Evolutionary conservation across 2,888 invertebrate species (phyloP), one percentile per base, ranked within the genome.

Genomic region (Spisula subtruncata): DNA sequence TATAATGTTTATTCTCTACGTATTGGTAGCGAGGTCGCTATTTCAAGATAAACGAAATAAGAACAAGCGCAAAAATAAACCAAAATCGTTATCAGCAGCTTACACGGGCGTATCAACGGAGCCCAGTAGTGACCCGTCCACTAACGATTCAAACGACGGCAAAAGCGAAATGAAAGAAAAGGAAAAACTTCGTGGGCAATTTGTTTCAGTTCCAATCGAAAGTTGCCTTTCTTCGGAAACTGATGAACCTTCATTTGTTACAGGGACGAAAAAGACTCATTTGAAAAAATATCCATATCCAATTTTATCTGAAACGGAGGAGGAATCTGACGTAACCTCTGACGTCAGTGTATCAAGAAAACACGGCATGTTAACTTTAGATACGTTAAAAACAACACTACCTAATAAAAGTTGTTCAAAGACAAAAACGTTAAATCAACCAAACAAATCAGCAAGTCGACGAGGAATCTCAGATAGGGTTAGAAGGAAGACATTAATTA

Each of bases 401-500:
- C 75, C 8, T 35, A 32, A 32, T 75, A n/a, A 60, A 6, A 51
- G 1, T n/a, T n/a, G n/a, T 51, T 41, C 81, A 1, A 81, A 81
- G 48, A 8, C 80, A n/a, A 29, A 41, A 25, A 35, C 60, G 35
- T 5, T 35, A 20, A 12, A 41, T 1, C 41, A 75, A 14, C 60
- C 35, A 18, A 25, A 48, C 48, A 66, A 25, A 25, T 14, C 5
- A 25, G 14, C 35, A 2, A 75, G 75, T 18, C 32, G 35, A 35
- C 32, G 32, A 35, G 35, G 75, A 2, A 54, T 88, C 14, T 71
- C 48, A 46, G 10, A 35, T 4, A 32, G 85, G 32, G 85, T 89
- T 29, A 81, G 85, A 60, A 41, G 87, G 41, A 92, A 92, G 66
- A 92, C 92, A 5, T 41, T 54, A 5, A 92, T 92, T 10, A 90